Base-by-base conservation (phyloP, 2,113 vertebrate species). In the Festucalex cinctus region DNA sequence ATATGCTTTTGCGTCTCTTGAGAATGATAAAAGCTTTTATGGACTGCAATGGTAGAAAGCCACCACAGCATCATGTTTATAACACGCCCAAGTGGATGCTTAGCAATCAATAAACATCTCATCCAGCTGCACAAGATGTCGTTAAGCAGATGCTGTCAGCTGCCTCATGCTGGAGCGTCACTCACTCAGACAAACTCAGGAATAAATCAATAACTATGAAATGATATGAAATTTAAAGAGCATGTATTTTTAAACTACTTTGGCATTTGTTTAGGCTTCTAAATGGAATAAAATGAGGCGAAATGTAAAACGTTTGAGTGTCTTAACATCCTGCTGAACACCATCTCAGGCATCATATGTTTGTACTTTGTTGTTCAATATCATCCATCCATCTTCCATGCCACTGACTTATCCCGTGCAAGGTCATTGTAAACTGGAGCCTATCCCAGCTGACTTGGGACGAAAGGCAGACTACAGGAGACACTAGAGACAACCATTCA, bases 111-210 rank as follows among this genome's bases (percentile, higher is more conserved):
- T 70, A 83, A 75, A 65, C 78, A 43, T 71, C 24, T 20, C 77
- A n/a, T 82, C 65, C 26, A 63, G 73, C 68, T 76, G 82, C 80
- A 83, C 83, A 77, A 84, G 73, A 71, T 68, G 58, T 83, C 85
- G 84, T 89, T 85, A 87, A 83, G 63, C 9, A 54, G 2, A 32
- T 56, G 73, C 32, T 17, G 77, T 79, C 69, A 7, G 74, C 61
- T 37, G 75, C 51, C 64, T 75, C 16, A 0, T 37, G 73, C 64
- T 53, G 28, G 65, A 69, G 37, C 62, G 6, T 20, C 20, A 20
- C n/a, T 79, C 51, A 63, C 63, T 24, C 63, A 74, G 39, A 54
- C 43, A 71, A 53, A 51, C 58, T 60, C 4, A 57, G 48, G 53
- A 74, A 72, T 56, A 62, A 61, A 54, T 54, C 49, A 26, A 26